Conservation (phyloP, 2,888 invertebrate species). For the Sesia bembeciformis region DNA sequence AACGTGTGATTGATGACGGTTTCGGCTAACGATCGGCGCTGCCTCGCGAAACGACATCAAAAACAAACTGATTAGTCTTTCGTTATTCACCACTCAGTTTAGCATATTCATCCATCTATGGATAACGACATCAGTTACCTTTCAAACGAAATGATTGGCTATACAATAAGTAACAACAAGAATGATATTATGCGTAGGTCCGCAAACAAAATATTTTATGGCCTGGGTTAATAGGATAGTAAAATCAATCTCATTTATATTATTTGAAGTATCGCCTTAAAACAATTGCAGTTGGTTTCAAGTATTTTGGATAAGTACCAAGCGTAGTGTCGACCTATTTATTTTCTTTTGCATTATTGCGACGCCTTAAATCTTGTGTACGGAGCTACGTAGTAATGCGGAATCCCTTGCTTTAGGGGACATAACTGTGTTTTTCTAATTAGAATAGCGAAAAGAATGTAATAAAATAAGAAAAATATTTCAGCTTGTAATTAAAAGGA, state of each 20-base stretch:
- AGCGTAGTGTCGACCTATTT: neutral
- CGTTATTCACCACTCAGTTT: neutral
- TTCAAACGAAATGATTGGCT: no score
- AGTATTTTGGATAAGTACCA: neutral
- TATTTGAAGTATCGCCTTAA: neutral
- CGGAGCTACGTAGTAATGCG: no score
- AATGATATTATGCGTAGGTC: no score
- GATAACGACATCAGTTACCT: no score
- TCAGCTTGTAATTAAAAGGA: no score
- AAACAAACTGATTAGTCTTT: constrained; percentile 11
- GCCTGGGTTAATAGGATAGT: neutral
- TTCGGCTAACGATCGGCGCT: constrained; percentile 36
- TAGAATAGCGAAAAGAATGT: no score
- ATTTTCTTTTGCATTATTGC: neutral
- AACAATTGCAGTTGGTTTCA: neutral
- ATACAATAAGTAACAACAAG: no score
- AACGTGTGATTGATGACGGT: constrained; percentile 61
- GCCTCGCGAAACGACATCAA: constrained; percentile 6
- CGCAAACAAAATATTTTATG: neutral
- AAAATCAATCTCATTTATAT: neutral
- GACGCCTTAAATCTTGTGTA: neutral
- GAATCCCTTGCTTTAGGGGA: no score
- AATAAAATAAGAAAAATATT: no score
- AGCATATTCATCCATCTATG: neutral
- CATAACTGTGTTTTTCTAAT: no score